Conservation (phyloP, 92 coral and sea anemone species). For the Heliopora coerulea region DNA sequence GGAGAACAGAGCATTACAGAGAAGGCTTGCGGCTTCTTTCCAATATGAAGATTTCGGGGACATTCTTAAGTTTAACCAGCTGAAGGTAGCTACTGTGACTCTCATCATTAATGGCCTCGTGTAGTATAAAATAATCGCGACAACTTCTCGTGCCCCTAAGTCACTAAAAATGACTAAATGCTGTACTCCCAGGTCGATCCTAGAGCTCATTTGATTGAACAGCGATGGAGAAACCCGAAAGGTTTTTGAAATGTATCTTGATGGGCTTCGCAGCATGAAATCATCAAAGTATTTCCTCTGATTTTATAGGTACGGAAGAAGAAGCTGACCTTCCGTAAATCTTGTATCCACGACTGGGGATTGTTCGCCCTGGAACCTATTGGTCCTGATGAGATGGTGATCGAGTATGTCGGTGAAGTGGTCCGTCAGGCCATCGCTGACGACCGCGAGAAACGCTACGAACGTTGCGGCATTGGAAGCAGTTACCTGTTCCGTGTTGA, state of each 20-base stretch:
- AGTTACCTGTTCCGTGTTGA: constrained; percentile 96
- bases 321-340: constrained; percentile 88
- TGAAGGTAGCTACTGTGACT: constrained; percentile 82
- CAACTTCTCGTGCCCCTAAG: too few species aligned
- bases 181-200: too few species aligned
- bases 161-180: too few species aligned
- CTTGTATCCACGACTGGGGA: constrained; percentile 99
- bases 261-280: too few species aligned
- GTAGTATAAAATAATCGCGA: too few species aligned
- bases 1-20: constrained; percentile 94
- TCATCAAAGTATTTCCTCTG: too few species aligned
- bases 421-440: constrained; percentile 95
- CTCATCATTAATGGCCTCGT: too few species aligned
- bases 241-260: too few species aligned
- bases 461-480: constrained; percentile 89
- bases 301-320: constrained; percentile 90
- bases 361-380: constrained; percentile 92
- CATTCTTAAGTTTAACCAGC: constrained; percentile 94
- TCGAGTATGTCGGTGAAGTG: constrained; percentile 93
- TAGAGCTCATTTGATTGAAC: too few species aligned
- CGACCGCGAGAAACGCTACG: constrained; percentile 84
- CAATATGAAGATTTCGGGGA: constrained; percentile 92
- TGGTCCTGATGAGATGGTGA: constrained; percentile 99
- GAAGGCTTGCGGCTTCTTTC: constrained; percentile 86
- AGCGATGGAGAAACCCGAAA: too few species aligned